Base-by-base conservation (phyloP, 2,113 vertebrate genomes). In the Pteruthius melanotis region DNA sequence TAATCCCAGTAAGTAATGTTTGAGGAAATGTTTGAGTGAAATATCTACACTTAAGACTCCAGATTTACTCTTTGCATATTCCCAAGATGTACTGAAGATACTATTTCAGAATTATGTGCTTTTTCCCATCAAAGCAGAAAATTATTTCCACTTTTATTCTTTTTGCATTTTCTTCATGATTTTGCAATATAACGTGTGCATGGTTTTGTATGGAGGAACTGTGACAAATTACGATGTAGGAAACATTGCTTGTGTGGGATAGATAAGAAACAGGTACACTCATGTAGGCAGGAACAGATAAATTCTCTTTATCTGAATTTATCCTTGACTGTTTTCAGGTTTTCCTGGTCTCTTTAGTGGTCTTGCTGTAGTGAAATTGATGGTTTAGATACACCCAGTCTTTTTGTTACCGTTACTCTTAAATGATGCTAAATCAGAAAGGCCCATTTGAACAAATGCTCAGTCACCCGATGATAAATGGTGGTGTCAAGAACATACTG, bases 391-490 rank as follows among this genome's bases (percentile, higher is more conserved):
- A 79, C 24, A 64, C 3, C 7, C 21, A 56, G 23, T 71, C 33
- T 72, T 79, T 89, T 60, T 92, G 42, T 49, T 64, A 84, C 82
- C 75, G 42, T 90, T 92, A 83, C 24, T 57, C 72, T 97, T 85
- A 77, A 93, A 95, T 44, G 47, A 93, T 93, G 52, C n/a, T 91
- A 95, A 91, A 95, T 94, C 87, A 83, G 83, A 84, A 50, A 74
- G 31, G 47, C 42, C 81, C 86, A 56, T 82, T 74, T 96, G 83
- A 86, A 93, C 69, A 92, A 97, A 97, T 81, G 70, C 17, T 86
- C 65, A 90, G 87, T 87, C 76, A 93, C 77, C 78, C 56, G 83
- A 24, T 90, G 91, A 97, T 97, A 96, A 96, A 96, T 96, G 76
- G 71, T 72, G 54, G 31, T 89, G 83, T 90, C 77, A 92, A 60